Conservation (phyloP, 1,140 invertebrate species). For the Aphis craccivora region DNA sequence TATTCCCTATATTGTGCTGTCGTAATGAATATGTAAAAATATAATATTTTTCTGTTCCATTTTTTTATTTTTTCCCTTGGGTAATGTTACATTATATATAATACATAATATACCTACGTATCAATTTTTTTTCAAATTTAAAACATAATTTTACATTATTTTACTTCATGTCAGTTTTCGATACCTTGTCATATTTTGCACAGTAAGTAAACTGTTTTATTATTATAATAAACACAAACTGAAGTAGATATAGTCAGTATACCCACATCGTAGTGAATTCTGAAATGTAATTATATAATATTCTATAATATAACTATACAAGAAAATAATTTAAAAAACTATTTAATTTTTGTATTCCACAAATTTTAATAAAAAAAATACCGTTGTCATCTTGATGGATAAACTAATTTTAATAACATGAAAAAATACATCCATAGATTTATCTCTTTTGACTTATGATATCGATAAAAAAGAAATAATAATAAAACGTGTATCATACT, state of each 20-base stretch:
- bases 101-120: background rate
- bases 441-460: background rate
- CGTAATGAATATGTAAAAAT: background rate
- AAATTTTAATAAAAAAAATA: background rate
- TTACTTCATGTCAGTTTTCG: background rate
- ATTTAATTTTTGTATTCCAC: background rate
- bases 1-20: background rate
- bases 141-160: background rate
- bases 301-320: background rate
- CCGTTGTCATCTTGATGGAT: background rate
- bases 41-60: background rate
- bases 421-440: background rate
- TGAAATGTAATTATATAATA: background rate
- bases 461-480: background rate
- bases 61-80: background rate
- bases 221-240: background rate
- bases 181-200: background rate
- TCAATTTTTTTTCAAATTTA: slow-evolving; percentile 3
- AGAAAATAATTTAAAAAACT: background rate
- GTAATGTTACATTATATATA: background rate
- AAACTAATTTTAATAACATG: background rate
- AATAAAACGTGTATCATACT: no score
- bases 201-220: background rate
- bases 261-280: background rate
- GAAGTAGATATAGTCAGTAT: background rate